Conservation (phyloP, 2,888 invertebrate species). For the Drosophila percnosoma region DNA sequence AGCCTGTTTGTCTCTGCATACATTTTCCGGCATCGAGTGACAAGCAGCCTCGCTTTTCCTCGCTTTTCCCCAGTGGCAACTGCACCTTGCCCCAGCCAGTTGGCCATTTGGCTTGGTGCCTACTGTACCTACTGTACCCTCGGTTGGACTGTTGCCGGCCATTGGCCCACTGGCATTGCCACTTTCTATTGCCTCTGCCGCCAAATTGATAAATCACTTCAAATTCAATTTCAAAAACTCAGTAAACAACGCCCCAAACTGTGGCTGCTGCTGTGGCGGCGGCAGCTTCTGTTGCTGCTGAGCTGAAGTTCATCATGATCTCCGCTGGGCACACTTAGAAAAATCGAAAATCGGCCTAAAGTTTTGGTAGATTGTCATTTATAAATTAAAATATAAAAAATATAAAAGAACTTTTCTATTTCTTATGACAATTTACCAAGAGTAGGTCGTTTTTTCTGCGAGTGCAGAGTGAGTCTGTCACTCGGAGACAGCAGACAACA, state of each 20-base stretch:
- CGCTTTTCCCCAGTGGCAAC: slow-evolving; percentile 54
- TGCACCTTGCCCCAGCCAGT: slow-evolving; percentile 46
- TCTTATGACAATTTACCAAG: not conserved
- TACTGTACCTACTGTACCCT: slow-evolving; percentile 54
- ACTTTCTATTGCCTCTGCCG: slow-evolving; percentile 68
- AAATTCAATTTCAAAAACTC: slow-evolving; percentile 73
- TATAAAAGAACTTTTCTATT: not conserved
- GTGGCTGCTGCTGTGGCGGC: slow-evolving; percentile 1
- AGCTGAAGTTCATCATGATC: slow-evolving; percentile 39
- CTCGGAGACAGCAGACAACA: not conserved
- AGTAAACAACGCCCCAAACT: slow-evolving; percentile 24
- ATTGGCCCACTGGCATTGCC: slow-evolving; percentile 42
- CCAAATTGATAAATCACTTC: slow-evolving; percentile 63
- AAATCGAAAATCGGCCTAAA: not conserved
- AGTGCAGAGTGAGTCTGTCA: not conserved
- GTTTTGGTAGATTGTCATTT: not conserved
- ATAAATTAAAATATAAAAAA: too few relatives aligned
- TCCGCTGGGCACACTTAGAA: slow-evolving; percentile 41
- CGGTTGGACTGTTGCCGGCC: slow-evolving; percentile 30
- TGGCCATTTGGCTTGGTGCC: slow-evolving; percentile 22
- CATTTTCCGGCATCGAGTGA: slow-evolving; percentile 41
- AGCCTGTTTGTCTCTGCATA: not conserved
- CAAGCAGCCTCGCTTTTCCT: slow-evolving; percentile 40
- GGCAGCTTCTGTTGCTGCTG: not conserved
- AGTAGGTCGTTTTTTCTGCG: not conserved